Conservation (phyloP, 1,140 invertebrate species). For the Fopius arisanus region DNA sequence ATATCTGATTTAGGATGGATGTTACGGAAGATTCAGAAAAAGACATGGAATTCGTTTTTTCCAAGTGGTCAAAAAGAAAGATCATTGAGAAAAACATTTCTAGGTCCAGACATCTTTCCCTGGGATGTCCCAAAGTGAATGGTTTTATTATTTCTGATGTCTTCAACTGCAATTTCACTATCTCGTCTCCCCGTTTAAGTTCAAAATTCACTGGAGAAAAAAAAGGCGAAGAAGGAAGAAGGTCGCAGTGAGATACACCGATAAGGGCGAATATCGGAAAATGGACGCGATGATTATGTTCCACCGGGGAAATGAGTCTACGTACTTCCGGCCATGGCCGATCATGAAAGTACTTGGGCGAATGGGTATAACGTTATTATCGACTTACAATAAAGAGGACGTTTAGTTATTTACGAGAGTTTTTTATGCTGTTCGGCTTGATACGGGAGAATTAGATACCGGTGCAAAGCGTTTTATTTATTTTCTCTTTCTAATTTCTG, state of each 20-base stretch:
- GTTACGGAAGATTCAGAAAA: too few species aligned
- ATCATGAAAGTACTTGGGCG: neutral
- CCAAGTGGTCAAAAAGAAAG: too few species aligned
- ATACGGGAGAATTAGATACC: conserved; percentile 5
- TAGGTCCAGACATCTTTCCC: neutral
- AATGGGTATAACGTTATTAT: conserved; percentile 22
- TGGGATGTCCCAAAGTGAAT: neutral
- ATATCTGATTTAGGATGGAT: too few species aligned
- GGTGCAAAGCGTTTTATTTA: neutral
- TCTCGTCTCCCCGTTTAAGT: neutral
- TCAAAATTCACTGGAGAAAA: neutral
- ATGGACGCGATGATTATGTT: conserved; percentile 14
- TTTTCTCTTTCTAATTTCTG: neutral
- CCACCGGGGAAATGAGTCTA: conserved; percentile 34
- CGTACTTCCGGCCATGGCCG: conserved; percentile 13
- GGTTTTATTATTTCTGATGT: neutral
- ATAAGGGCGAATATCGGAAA: neutral
- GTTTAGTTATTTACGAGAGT: conserved; percentile 1
- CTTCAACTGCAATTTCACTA: neutral
- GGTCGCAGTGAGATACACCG: neutral
- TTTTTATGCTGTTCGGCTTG: neutral
- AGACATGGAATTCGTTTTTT: too few species aligned
- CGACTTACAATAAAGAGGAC: conserved; percentile 8
- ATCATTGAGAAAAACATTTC: neutral
- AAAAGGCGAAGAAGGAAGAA: neutral